These are phyloP conservation scores for Brachypteracias leptosomus DNA, from an alignment of 2,113 vertebrate genomes.

Conservation along the genomic window DNA sequence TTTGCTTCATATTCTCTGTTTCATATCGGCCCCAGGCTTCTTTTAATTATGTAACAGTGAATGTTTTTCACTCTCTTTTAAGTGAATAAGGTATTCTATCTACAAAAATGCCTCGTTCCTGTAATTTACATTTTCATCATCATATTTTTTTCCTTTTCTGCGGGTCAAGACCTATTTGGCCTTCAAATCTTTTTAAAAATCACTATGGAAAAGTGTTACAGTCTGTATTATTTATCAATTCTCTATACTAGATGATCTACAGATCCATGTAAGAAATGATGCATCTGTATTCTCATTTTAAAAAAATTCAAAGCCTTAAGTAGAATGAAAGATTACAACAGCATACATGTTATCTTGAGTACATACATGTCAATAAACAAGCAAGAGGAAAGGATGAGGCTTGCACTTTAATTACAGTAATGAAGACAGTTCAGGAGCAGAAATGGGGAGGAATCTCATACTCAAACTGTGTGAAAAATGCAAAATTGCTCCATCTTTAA, in stretches of 20 bases:
- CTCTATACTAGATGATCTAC: background rate
- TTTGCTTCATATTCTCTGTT: background rate
- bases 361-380: background rate
- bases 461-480: background rate
- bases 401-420: background rate
- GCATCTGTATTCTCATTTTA: background rate
- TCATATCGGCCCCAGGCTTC: background rate
- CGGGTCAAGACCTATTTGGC: background rate
- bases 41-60: background rate
- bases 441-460: background rate
- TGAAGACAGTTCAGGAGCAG: background rate
- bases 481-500: background rate
- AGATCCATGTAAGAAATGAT: background rate
- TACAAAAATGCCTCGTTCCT: background rate
- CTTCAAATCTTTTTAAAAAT: background rate
- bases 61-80: background rate
- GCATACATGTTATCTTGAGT: background rate
- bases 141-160: background rate
- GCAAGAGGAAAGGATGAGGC: background rate
- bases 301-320: background rate
- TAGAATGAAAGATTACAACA: background rate
- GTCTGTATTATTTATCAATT: background rate
- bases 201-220: background rate
- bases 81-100: background rate
- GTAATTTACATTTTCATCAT: background rate